phyloP scores from a whole-genome alignment of 2,797 vertebrate species.

The Tenualosa ilisha region DNA sequence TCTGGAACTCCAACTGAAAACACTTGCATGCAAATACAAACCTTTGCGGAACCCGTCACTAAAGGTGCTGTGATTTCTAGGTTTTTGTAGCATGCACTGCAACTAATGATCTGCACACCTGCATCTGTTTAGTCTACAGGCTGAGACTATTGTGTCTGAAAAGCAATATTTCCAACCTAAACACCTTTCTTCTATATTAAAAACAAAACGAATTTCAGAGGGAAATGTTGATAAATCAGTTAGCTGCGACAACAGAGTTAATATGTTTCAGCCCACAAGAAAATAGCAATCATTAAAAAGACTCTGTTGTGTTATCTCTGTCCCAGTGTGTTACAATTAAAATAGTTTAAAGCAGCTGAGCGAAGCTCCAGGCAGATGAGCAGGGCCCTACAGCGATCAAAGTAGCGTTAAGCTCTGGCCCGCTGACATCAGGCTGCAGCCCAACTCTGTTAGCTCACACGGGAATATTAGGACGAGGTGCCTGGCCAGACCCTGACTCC shows the following conservation, averaged over 20 bases:
- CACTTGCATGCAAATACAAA: conserved; percentile 11
- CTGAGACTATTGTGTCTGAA: neutral
- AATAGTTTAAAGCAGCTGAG: neutral
- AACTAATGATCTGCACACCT: neutral
- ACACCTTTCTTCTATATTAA: neutral
- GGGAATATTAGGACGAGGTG: neutral
- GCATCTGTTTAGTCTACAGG: neutral
- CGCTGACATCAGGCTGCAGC: neutral
- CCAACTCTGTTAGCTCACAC: conserved; percentile 1
- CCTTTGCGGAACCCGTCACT: neutral
- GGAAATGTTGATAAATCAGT: neutral
- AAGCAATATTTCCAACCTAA: neutral
- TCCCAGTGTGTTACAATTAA: neutral
- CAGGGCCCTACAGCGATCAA: neutral
- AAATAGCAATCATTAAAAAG: neutral
- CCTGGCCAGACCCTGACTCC: neutral
- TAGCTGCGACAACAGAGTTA: neutral
- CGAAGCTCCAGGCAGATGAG: neutral
- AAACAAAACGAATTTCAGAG: neutral
- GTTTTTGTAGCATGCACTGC: neutral
- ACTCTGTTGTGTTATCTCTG: neutral
- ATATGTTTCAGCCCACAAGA: neutral
- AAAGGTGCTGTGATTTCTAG: neutral
- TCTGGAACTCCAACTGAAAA: neutral
- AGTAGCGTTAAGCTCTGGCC: neutral